Conservation (phyloP, 2,888 invertebrate species). For the Pseudococcus viburni region DNA sequence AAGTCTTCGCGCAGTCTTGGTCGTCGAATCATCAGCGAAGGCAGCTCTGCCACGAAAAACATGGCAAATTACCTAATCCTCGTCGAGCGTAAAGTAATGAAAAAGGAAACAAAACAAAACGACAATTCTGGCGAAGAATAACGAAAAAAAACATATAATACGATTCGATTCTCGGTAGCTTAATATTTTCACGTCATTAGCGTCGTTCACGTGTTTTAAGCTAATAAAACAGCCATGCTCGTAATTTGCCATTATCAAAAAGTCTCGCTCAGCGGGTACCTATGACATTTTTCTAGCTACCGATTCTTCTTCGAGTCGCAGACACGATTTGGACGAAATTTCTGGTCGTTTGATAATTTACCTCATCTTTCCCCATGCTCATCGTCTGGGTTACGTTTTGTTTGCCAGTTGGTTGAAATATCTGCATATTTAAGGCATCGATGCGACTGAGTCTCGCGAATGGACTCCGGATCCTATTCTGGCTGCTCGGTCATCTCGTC, state of each 20-base stretch:
- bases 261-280: conserved; percentile 36
- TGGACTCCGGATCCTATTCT: too few relatives aligned
- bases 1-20: too few relatives aligned
- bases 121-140: not conserved
- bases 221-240: conserved; percentile 16
- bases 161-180: not conserved
- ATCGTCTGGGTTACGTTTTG: too few relatives aligned
- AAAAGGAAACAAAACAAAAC: not conserved
- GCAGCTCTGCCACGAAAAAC: too few relatives aligned
- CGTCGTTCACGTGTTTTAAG: not conserved
- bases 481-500: too few relatives aligned
- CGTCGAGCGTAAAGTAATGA: not conserved
- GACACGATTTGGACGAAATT: too few relatives aligned
- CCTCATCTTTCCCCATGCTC: too few relatives aligned
- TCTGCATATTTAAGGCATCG: too few relatives aligned
- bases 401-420: too few relatives aligned
- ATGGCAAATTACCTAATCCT: not conserved
- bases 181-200: conserved; percentile 23
- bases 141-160: not conserved
- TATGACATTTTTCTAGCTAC: conserved; percentile 26
- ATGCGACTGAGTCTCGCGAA: too few relatives aligned
- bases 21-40: too few relatives aligned
- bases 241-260: conserved; percentile 1
- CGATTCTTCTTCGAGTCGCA: not conserved
- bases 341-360: too few relatives aligned